Evolutionary conservation across 2,888 invertebrate species (phyloP).

Genomic region (Melitaea athalia): DNA sequence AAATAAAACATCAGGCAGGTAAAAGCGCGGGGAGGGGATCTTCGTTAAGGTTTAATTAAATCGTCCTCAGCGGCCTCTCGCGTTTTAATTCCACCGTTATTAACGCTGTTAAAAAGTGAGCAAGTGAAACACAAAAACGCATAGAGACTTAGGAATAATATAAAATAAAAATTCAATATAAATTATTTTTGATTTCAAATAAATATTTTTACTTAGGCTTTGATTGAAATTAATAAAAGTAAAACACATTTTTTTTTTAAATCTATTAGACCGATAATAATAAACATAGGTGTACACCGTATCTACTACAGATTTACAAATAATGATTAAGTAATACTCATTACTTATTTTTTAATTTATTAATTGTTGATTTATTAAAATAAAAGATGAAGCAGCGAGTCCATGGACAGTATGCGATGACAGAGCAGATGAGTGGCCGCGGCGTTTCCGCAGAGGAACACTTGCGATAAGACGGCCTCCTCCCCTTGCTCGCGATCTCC

Average conservation of each 20-base stretch:
- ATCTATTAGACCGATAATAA: too few species aligned
- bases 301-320: too few species aligned
- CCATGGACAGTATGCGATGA: conserved; percentile 43
- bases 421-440: conserved; percentile 66
- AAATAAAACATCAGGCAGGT: conserved; percentile 73
- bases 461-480: conserved; percentile 67
- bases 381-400: conserved; percentile 37
- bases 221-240: too few species aligned
- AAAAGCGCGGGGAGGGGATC: conserved; percentile 56
- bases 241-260: too few species aligned
- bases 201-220: too few species aligned
- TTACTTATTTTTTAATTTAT: too few species aligned
- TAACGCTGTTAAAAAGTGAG: conserved; percentile 82
- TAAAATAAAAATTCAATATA: neutral
- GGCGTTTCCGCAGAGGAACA: conserved; percentile 69
- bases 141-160: conserved; percentile 44
- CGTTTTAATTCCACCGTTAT: conserved; percentile 83
- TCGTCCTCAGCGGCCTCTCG: conserved; percentile 80
- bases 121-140: conserved; percentile 47
- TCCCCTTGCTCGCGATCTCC: conserved; percentile 44
- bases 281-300: too few species aligned
- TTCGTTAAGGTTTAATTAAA: conserved; percentile 83
- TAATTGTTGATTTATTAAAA: neutral
- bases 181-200: neutral
- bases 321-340: too few species aligned